These are phyloP conservation scores for Drosophila limbata DNA, from an alignment of 2,888 invertebrate genomes.

Conservation along the genomic window DNA sequence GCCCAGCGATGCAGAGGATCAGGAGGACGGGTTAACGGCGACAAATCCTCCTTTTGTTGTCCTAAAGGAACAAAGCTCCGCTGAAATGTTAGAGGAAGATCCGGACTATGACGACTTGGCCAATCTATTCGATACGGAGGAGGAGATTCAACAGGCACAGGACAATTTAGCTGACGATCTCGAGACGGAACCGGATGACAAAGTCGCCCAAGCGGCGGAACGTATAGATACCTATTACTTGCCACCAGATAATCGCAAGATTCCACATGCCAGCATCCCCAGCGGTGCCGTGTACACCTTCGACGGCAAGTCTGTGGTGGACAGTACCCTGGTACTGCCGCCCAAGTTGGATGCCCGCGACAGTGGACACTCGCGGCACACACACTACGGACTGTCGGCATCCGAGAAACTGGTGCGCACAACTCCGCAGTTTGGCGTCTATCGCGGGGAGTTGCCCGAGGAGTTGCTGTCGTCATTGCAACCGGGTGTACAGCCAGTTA, in stretches of 20 bases:
- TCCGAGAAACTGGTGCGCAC: slow-evolving; percentile 88
- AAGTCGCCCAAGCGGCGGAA: slow-evolving; percentile 88
- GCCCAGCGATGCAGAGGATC: slow-evolving; percentile 18
- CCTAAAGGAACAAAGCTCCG: slow-evolving; percentile 24
- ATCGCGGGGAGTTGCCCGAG: slow-evolving; percentile 89
- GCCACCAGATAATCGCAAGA: slow-evolving; percentile 88
- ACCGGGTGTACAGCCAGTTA: slow-evolving; percentile 61
- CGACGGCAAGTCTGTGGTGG: slow-evolving; percentile 91
- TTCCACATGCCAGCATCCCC: slow-evolving; percentile 80
- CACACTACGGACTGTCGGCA: slow-evolving; percentile 84
- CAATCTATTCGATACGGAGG: slow-evolving; percentile 54
- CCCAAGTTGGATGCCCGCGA: slow-evolving; percentile 80
- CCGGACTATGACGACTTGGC: slow-evolving; percentile 54
- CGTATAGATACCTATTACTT: slow-evolving; percentile 90
- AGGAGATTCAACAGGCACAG: slow-evolving; percentile 69
- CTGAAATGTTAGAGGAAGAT: slow-evolving; percentile 28
- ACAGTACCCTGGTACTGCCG: slow-evolving; percentile 87
- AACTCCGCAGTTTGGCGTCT: slow-evolving; percentile 90
- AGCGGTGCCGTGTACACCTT: slow-evolving; percentile 90
- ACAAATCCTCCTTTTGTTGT: slow-evolving; percentile 26
- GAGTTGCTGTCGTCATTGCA: slow-evolving; percentile 84
- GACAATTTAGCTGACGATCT: slow-evolving; percentile 49
- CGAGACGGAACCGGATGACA: slow-evolving; percentile 80
- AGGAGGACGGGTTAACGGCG: slow-evolving; percentile 8
- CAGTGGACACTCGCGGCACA: slow-evolving; percentile 51